Conservation (phyloP, 2,888 invertebrate genomes). For the Mesoligia furuncula region DNA sequence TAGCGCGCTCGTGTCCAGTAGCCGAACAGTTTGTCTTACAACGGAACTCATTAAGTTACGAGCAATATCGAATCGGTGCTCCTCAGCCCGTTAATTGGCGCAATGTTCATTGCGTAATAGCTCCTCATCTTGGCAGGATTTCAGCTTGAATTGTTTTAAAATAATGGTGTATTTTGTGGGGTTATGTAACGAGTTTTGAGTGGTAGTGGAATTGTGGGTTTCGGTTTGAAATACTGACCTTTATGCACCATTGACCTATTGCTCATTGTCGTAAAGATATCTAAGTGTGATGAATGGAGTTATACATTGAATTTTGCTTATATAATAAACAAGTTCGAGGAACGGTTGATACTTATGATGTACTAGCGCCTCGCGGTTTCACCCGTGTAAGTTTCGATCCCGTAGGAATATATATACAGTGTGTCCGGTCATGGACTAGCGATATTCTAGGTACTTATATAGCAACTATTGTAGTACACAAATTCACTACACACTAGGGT, state of each 20-base stretch:
- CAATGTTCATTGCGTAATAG: conserved; percentile 80
- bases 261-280: not conserved
- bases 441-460: no score
- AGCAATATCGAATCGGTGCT: conserved; percentile 81
- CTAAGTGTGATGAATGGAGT: not conserved
- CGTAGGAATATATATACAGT: no score
- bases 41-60: conserved; percentile 84
- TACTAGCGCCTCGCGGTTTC: no score
- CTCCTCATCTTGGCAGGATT: conserved; percentile 69
- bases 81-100: conserved; percentile 80
- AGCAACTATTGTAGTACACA: no score
- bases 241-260: not conserved
- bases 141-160: conserved; percentile 54
- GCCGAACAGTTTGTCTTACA: conserved; percentile 85
- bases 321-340: not conserved
- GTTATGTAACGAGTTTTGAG: conserved; percentile 8
- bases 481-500: no score
- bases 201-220: not conserved
- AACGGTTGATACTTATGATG: not conserved
- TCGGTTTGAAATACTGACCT: conserved; percentile 4
- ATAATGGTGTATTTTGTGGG: conserved; percentile 34
- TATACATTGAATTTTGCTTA: not conserved
- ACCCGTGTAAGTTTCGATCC: no score
- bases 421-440: no score
- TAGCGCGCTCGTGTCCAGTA: conserved; percentile 74